Percentiles rank a stretch among this genome's conserved stretches.
These are phyloP conservation scores for Drosophila tani DNA, from an alignment of 1,140 invertebrate species.

Conservation along the genomic window DNA sequence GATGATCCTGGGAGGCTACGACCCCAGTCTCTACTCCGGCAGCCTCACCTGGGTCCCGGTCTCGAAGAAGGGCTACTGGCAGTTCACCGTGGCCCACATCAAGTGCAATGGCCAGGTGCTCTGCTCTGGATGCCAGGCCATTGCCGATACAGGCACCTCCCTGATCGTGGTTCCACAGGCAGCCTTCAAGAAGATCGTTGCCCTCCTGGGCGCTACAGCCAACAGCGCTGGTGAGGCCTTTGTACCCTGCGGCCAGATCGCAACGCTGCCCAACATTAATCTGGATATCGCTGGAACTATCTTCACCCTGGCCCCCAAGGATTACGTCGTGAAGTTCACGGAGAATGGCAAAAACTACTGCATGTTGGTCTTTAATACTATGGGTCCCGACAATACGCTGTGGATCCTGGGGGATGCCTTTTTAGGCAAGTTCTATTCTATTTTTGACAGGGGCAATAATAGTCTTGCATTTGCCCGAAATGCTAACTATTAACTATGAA, in stretches of 20 bases:
- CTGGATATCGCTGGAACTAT: conserved; percentile 91
- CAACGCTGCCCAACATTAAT: conserved; percentile 90
- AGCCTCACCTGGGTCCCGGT: conserved; percentile 76
- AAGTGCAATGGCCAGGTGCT: conserved; percentile 51
- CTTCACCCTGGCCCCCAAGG: conserved; percentile 91
- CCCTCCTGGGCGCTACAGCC: conserved; percentile 59
- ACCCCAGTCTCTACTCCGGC: conserved; percentile 60
- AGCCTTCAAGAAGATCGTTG: conserved; percentile 92
- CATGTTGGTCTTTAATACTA: conserved; percentile 88
- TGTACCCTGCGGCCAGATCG: conserved; percentile 90
- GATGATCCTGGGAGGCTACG: conserved; percentile 74
- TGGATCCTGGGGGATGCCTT: conserved; percentile 99
- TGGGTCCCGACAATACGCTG: conserved; percentile 88
- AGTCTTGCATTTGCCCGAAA: conserved; percentile 94
- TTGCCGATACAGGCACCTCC: conserved; percentile 99
- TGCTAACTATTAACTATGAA: conserved; percentile 15
- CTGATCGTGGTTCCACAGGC: conserved; percentile 95
- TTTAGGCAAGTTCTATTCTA: conserved; percentile 97
- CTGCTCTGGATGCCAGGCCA: conserved; percentile 93
- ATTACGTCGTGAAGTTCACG: conserved; percentile 95
- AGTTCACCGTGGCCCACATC: conserved; percentile 69
- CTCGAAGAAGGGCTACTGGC: conserved; percentile 77
- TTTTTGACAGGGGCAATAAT: conserved; percentile 96
- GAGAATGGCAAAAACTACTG: conserved; percentile 89
- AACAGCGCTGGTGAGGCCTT: conserved; percentile 92